These are phyloP conservation scores for Serrognathus titanus DNA, from an alignment of 2,888 invertebrate genomes.

Conservation along the genomic window DNA sequence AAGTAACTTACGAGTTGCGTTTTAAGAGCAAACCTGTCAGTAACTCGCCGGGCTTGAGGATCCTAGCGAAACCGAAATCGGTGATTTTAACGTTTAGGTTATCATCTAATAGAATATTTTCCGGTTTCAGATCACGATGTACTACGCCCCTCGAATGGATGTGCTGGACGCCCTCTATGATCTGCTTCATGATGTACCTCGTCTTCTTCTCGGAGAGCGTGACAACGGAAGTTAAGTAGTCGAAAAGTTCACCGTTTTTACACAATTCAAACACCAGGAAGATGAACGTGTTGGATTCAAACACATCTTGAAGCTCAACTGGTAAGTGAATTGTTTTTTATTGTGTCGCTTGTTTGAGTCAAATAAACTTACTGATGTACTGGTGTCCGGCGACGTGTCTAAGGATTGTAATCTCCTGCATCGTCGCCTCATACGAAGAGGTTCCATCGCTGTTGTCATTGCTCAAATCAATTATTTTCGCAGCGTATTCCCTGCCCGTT, in stretches of 20 bases:
- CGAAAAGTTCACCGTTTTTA: slow-evolving; percentile 96
- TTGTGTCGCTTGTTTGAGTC: slow-evolving; percentile 15
- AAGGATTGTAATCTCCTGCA: slow-evolving; percentile 91
- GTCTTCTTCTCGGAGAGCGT: slow-evolving; percentile 98
- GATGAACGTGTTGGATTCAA: slow-evolving; percentile 95
- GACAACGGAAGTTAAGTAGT: slow-evolving; percentile 95
- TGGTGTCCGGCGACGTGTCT: slow-evolving; percentile 92
- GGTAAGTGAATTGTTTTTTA: slow-evolving; percentile 44
- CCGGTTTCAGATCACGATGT: slow-evolving; percentile 92
- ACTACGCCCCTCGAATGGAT: slow-evolving; percentile 86
- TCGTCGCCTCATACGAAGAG: slow-evolving; percentile 80
- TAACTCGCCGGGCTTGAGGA: slow-evolving; percentile 71
- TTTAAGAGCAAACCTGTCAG: slow-evolving; percentile 69
- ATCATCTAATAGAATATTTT: slow-evolving; percentile 94
- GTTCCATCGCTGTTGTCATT: slow-evolving; percentile 68
- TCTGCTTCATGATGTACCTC: slow-evolving; percentile 77
- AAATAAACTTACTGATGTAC: slow-evolving; percentile 82
- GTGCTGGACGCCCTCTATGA: slow-evolving; percentile 87
- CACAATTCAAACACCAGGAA: slow-evolving; percentile 97
- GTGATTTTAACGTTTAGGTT: slow-evolving; percentile 96
- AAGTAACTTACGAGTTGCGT: slow-evolving; percentile 64
- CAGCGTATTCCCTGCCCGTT: slow-evolving; percentile 92
- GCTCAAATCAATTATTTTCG: slow-evolving; percentile 94
- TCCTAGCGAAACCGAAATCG: slow-evolving; percentile 96
- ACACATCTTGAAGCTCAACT: slow-evolving; percentile 98